Evolutionary conservation across 2,888 invertebrate genomes (phyloP), one percentile per base, ranked within the genome.

Genomic region (Neria commutata): DNA sequence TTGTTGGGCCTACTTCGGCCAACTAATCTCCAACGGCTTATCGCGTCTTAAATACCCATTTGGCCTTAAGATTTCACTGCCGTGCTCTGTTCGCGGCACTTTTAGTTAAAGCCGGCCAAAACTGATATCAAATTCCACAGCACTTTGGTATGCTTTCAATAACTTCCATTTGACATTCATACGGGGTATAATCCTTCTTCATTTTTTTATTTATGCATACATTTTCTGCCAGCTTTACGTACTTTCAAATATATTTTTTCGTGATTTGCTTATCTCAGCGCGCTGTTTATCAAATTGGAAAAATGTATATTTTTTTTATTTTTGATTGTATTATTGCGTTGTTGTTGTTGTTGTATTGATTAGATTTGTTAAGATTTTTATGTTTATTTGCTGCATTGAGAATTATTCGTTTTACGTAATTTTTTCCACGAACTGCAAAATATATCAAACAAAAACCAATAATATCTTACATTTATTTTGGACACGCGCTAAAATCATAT

Each of bases 341-440:
- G n/a, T n/a, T n/a, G n/a, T n/a, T n/a, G n/a, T n/a, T n/a, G n/a
- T 34, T 50, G 51, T 64, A 60, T 60, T 65, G 67, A 69, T 70
- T 68, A 62, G 64, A 63, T 67, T 70, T 67, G 61, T 64, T 49
- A 54, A 54, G 45, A 57, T 47, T 46, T 40, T 47, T 61, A 61
- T 68, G 60, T 61, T 67, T 65, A 55, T 59, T 47, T 54, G n/a
- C n/a, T 37, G 4, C 37, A 14, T 37, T 37, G n/a, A 37, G n/a
- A 37, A 37, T 14, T 37, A 29, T 37, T 37, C 37, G 37, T 14
- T 11, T 37, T 37, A 37, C n/a, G n/a, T 14, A 37, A 37, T 37
- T 37, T 37, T 37, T 37, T 10, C 11, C 3, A 14, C 4, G 37
- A 4, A 29, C 5, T 29, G 5, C 6, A 11, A 11, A 29, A 29